Base-by-base conservation (phyloP, 2,113 vertebrate genomes). In the Chaetops frenatus region DNA sequence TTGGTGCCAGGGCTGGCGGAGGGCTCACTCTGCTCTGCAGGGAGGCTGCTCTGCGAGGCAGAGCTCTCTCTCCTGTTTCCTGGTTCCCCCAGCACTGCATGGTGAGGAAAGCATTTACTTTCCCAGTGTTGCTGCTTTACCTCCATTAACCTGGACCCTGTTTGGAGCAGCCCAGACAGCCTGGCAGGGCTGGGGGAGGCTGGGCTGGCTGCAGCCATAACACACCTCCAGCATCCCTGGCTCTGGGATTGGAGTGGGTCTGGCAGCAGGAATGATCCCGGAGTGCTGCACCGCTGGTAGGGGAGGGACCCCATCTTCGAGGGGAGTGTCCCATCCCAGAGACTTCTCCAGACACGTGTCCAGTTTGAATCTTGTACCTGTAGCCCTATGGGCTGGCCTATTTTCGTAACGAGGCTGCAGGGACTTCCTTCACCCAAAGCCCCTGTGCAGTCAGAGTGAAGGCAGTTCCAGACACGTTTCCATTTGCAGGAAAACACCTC, bases 321-420 rank as follows among this genome's bases (percentile, higher is more conserved):
- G 96, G 95, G 86, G 91, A 94, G 86, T 5, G 40, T 95, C 97
- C 97, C 96, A 94, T 95, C 92, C 90, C 86, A 87, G 85, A 96
- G 78, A 90, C 81, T 89, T 88, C 94, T 91, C 79, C 36, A 48
- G 25, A 22, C 62, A 7, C 1, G 4, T 27, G 11, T 33, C 53
- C 25, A 7, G 22, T 0, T 40, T 70, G 54, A 40, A 35, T 76
- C 47, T 69, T 16, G 16, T 12, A 4, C 53, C 12, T 45, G 53
- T 10, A 28, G 45, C 33, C 11, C 1, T 15, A 0, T 4, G 29
- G n/a, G 70, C 70, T 4, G 47, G 61, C 13, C 14, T 15, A 2
- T 54, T 61, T 97, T 97, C 95, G 71, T 92, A 92, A 97, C 50
- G 84, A 94, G 92, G 96, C 96, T 71, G 91, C 19, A 36, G 94